A percentile compares a stretch with the other conserved stretches of the same genome.
Conservation (phyloP, 2,888 invertebrate species). For the Pseudococcus viburni region DNA sequence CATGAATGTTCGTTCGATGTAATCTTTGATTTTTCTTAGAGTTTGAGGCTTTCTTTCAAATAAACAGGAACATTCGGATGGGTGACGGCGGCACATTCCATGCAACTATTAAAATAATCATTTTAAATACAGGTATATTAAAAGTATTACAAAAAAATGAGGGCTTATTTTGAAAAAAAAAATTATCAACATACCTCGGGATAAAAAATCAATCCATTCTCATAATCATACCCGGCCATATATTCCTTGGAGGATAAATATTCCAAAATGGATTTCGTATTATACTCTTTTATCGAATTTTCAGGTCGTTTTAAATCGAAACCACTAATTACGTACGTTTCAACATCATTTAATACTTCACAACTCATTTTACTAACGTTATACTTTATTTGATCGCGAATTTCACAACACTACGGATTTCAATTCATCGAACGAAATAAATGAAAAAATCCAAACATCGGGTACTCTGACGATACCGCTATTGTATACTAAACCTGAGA, state of each 20-base stretch:
- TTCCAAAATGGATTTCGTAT: neutral
- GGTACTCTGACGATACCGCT: too few species aligned
- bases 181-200: neutral
- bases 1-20: neutral
- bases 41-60: neutral
- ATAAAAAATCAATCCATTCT: neutral
- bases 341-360: neutral
- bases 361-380: neutral
- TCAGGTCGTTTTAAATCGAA: neutral
- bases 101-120: conserved; percentile 28
- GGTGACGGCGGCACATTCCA: conserved; percentile 12
- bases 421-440: too few species aligned
- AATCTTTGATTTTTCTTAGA: neutral
- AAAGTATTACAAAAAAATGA: too few species aligned
- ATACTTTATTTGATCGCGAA: neutral
- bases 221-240: neutral
- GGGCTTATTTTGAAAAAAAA: neutral
- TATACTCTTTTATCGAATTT: neutral
- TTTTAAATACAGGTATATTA: neutral
- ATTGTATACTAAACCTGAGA: too few species aligned
- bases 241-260: neutral
- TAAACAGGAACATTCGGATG: conserved; percentile 8
- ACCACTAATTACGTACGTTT: neutral
- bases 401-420: neutral
- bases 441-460: too few species aligned